phyloP scores from a whole-genome alignment of 2,113 vertebrate species.

The Pitta sordida region DNA sequence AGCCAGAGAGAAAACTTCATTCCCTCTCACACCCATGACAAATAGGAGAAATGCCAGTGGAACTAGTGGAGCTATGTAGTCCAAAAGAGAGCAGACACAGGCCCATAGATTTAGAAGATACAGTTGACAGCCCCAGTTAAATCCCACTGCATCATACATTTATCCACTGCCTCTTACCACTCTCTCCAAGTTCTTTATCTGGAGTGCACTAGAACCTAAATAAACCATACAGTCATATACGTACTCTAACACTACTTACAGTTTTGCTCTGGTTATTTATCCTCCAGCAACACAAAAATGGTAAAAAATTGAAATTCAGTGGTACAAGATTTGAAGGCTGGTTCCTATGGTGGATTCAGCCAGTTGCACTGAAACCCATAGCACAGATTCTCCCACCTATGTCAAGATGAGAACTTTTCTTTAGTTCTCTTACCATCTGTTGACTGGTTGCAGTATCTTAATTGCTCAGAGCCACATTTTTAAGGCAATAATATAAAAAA shows the following conservation, averaged over 20 bases:
- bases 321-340: not conserved
- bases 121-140: not conserved
- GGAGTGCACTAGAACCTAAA: not conserved
- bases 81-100: not conserved
- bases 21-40: not conserved
- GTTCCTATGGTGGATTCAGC: not conserved
- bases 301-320: not conserved
- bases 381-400: not conserved
- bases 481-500: not conserved
- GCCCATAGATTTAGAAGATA: not conserved
- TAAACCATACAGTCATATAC: not conserved
- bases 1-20: not conserved
- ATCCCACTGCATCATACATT: not conserved
- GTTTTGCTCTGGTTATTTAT: not conserved
- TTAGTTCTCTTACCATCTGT: not conserved
- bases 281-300: not conserved
- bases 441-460: not conserved
- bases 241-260: not conserved
- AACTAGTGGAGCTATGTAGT: not conserved
- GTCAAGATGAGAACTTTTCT: not conserved
- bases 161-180: not conserved
- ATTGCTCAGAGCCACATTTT: not conserved
- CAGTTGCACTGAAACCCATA: not conserved
- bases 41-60: not conserved
- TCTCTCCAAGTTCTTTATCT: not conserved